A percentile compares a stretch with the other conserved stretches of the same genome.
phyloP scores from a whole-genome alignment of 2,113 vertebrate species.

The Kobus ellipsiprymnus region DNA sequence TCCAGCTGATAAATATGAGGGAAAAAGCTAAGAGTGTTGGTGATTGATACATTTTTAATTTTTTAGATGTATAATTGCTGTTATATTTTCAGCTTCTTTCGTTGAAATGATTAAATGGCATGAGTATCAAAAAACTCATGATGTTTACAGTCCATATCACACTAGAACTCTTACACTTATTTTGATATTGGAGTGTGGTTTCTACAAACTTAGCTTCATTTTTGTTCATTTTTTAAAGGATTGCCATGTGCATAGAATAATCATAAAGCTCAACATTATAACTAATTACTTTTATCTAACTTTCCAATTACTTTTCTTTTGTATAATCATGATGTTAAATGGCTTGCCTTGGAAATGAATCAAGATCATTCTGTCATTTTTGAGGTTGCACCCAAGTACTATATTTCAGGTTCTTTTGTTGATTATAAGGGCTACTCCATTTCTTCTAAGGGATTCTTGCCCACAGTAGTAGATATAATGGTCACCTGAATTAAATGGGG shows the following conservation, averaged over 20 bases:
- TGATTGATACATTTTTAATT: constrained; percentile 9
- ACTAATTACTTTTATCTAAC: constrained; percentile 4
- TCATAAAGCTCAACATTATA: constrained; percentile 54
- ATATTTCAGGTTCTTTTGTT: background rate
- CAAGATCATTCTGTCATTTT: background rate
- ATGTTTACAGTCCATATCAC: constrained; percentile 35
- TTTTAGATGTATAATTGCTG: constrained; percentile 60
- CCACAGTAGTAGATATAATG: background rate
- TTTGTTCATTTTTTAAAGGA: constrained; percentile 20
- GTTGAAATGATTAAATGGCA: constrained; percentile 45
- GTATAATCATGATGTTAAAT: background rate
- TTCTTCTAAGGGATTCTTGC: background rate
- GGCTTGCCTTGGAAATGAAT: background rate
- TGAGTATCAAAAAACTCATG: constrained; percentile 45
- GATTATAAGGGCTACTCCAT: background rate
- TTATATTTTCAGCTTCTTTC: constrained; percentile 65
- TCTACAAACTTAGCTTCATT: background rate
- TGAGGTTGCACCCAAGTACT: background rate
- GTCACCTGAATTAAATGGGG: background rate
- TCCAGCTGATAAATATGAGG: background rate
- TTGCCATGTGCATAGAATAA: background rate
- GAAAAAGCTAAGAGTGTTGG: rapidly evolving
- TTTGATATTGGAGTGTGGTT: background rate
- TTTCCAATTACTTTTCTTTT: constrained; percentile 49
- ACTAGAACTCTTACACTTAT: background rate